Evolutionary conservation across 2,797 vertebrate species (phyloP).

Genomic region (Macropus fuliginosus): DNA sequence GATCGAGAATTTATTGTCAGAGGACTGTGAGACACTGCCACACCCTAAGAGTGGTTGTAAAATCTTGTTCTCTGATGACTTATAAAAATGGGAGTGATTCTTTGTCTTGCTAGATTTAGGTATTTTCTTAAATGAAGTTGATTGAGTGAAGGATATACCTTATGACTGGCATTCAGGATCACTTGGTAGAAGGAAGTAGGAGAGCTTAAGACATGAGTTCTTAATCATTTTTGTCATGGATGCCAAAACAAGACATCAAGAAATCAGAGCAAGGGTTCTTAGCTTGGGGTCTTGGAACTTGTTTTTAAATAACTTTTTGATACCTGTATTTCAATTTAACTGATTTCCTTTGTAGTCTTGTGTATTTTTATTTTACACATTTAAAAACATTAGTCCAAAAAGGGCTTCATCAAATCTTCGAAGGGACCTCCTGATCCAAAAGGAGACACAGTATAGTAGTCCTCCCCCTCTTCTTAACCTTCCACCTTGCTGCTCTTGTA

Average conservation of each 20-base stretch:
- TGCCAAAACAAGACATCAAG: neutral
- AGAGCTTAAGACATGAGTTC: neutral
- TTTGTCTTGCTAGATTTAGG: neutral
- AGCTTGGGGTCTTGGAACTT: neutral
- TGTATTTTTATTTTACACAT: neutral
- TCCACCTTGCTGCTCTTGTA: neutral
- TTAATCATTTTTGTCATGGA: neutral
- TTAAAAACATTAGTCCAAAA: neutral
- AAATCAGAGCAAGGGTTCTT: neutral
- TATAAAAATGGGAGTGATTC: neutral
- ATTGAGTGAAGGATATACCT: neutral
- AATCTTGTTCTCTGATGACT: neutral
- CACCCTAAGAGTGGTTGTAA: neutral
- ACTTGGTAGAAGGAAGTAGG: neutral
- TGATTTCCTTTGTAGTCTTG: neutral
- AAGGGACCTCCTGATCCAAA: neutral
- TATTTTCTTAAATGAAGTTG: neutral
- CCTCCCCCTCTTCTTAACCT: neutral
- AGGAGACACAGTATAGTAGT: neutral
- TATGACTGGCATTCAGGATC: neutral
- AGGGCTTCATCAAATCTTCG: neutral
- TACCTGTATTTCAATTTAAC: neutral
- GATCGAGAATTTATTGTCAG: neutral
- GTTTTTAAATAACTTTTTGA: neutral
- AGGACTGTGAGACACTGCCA: too few species aligned